Evolutionary conservation across 2,888 invertebrate genomes (phyloP).

Genomic region (Heliothis peltigera): DNA sequence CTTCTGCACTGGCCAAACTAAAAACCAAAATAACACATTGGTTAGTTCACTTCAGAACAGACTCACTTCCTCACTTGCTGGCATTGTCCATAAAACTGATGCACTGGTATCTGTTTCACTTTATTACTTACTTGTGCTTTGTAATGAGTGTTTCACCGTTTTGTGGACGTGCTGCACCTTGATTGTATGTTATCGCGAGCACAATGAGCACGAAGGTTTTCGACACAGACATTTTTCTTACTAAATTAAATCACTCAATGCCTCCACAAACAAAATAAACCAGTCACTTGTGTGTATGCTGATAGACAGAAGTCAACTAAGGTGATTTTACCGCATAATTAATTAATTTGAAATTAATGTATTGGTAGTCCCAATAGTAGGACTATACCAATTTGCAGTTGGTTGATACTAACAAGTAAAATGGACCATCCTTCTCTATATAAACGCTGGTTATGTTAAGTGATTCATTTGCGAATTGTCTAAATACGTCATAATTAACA

Average conservation of each 20-base stretch:
- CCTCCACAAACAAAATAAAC: slow-evolving; percentile 44
- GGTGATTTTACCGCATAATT: slow-evolving; percentile 51
- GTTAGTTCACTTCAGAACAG: slow-evolving; percentile 13
- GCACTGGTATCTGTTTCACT: background rate
- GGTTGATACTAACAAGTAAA: slow-evolving; percentile 57
- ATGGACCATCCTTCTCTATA: slow-evolving; percentile 53
- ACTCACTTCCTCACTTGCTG: background rate
- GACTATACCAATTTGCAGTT: slow-evolving; percentile 69
- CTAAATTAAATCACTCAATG: slow-evolving; percentile 37
- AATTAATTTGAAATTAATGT: slow-evolving; percentile 56
- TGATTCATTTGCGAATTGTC: slow-evolving; percentile 90
- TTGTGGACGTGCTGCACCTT: slow-evolving; percentile 63
- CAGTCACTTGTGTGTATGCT: slow-evolving; percentile 58
- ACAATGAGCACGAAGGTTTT: slow-evolving; percentile 56
- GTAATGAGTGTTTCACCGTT: slow-evolving; percentile 34
- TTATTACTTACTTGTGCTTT: slow-evolving; percentile 51
- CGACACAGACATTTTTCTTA: slow-evolving; percentile 58
- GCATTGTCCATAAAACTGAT: background rate
- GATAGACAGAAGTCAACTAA: slow-evolving; percentile 51
- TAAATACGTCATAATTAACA: slow-evolving; percentile 71
- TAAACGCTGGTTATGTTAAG: slow-evolving; percentile 40
- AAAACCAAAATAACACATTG: slow-evolving; percentile 12
- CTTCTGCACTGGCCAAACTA: slow-evolving; percentile 40
- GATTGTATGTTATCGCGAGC: slow-evolving; percentile 61
- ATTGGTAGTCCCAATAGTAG: slow-evolving; percentile 67